Conservation (phyloP, 1,140 invertebrate genomes). For the Caenorhabditis latens region DNA sequence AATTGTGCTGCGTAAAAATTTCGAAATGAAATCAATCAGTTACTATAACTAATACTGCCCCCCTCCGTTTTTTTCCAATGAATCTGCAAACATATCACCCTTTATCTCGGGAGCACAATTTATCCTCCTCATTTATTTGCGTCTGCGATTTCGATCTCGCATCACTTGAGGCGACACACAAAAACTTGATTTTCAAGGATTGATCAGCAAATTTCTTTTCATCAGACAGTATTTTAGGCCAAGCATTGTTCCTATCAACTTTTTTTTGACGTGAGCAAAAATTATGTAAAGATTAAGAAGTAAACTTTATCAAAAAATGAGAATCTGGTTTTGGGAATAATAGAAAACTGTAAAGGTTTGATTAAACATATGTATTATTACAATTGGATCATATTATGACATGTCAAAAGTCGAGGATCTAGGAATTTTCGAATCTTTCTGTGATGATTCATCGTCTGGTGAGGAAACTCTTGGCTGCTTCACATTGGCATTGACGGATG, state of each 20-base stretch:
- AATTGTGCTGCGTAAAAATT: background rate
- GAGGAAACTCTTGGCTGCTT: constrained; percentile 2
- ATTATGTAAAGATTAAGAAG: background rate
- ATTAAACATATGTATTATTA: background rate
- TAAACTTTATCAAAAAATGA: background rate
- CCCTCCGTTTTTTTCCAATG: background rate
- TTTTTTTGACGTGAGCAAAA: constrained; percentile 12
- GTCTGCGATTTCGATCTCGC: background rate
- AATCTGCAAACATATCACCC: constrained; percentile 50
- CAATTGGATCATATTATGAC: constrained; percentile 10
- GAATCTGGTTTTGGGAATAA: constrained; percentile 5
- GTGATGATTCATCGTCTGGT: background rate
- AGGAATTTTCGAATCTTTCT: background rate
- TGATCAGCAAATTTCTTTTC: background rate
- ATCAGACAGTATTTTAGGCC: background rate
- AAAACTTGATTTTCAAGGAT: constrained; percentile 56
- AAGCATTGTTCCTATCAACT: background rate
- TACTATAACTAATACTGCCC: background rate
- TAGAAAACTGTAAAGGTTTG: background rate
- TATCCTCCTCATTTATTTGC: constrained; percentile 27
- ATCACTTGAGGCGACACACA: constrained; percentile 46
- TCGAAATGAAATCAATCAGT: constrained; percentile 41
- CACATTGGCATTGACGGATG: constrained; percentile 87
- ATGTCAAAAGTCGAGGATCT: constrained; percentile 53
- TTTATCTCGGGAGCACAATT: constrained; percentile 27